Conservation (phyloP, 2,888 invertebrate species). For the Hecatera dysodea region DNA sequence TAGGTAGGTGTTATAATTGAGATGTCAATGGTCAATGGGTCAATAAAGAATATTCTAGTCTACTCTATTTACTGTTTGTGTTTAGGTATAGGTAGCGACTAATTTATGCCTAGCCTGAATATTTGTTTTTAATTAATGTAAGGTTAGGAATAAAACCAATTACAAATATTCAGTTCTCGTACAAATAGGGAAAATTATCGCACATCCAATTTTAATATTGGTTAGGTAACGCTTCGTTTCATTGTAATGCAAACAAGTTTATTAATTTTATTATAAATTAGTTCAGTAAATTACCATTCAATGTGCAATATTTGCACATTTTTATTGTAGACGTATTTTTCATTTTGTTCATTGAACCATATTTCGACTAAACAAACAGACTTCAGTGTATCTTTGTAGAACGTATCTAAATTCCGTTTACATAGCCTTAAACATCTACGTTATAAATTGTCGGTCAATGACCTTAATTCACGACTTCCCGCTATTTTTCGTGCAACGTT, state of each 20-base stretch:
- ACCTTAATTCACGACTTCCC: slow-evolving; percentile 52
- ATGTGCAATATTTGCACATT: slow-evolving; percentile 36
- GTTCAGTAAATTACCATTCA: neutral
- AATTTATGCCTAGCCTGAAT: no score
- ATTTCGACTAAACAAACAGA: slow-evolving; percentile 49
- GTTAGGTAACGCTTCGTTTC: neutral
- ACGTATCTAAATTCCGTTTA: slow-evolving; percentile 48
- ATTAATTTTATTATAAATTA: neutral
- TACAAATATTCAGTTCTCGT: neutral
- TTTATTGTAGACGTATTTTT: slow-evolving; percentile 13
- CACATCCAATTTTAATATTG: neutral
- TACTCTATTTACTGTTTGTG: no score
- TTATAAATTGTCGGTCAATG: slow-evolving; percentile 52
- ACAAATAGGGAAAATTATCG: neutral
- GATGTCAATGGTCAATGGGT: no score
- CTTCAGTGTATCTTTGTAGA: slow-evolving; percentile 56
- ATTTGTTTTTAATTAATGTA: no score
- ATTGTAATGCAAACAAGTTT: neutral
- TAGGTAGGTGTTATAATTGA: no score
- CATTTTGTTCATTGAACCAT: slow-evolving; percentile 42
- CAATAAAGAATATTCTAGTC: no score
- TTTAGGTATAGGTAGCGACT: no score
- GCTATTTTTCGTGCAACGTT: slow-evolving; percentile 34
- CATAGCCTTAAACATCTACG: slow-evolving; percentile 45
- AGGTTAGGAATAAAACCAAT: no score